Evolutionary conservation across 2,888 invertebrate genomes (phyloP).

Genomic region (Perithous albicinctus): DNA sequence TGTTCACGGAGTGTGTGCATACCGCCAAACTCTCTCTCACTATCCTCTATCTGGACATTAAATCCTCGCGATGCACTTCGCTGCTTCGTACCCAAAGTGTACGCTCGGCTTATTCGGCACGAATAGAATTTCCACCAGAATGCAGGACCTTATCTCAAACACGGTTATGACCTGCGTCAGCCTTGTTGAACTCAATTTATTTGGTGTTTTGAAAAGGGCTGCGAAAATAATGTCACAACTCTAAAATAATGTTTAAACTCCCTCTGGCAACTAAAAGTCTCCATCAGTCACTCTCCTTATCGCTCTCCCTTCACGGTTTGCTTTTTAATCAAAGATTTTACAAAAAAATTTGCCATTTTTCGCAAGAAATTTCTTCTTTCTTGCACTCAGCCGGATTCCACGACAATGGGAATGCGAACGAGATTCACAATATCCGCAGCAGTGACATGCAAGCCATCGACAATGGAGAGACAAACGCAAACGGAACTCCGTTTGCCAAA

Average conservation of each 20-base stretch:
- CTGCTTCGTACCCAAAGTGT: neutral
- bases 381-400: slow-evolving; percentile 69
- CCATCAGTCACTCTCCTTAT: too few species aligned
- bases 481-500: slow-evolving; percentile 91
- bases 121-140: neutral
- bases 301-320: too few species aligned
- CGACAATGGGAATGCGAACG: slow-evolving; percentile 69
- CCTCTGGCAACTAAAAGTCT: too few species aligned
- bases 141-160: neutral
- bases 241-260: too few species aligned
- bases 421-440: slow-evolving; percentile 76
- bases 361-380: neutral
- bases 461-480: slow-evolving; percentile 94
- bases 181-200: too few species aligned
- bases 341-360: neutral
- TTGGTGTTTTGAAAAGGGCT: too few species aligned
- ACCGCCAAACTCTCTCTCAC: too few species aligned
- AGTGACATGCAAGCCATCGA: slow-evolving; percentile 84
- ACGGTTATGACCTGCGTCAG: neutral
- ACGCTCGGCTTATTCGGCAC: slow-evolving; percentile 23
- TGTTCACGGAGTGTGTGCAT: slow-evolving; percentile 7
- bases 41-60: neutral
- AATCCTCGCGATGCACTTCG: slow-evolving; percentile 14
- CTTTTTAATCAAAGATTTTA: neutral
- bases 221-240: too few species aligned